A percentile compares a stretch with the other conserved stretches of the same genome.
Conservation (phyloP, 2,797 vertebrate genomes). For the Acanthornis magna region DNA sequence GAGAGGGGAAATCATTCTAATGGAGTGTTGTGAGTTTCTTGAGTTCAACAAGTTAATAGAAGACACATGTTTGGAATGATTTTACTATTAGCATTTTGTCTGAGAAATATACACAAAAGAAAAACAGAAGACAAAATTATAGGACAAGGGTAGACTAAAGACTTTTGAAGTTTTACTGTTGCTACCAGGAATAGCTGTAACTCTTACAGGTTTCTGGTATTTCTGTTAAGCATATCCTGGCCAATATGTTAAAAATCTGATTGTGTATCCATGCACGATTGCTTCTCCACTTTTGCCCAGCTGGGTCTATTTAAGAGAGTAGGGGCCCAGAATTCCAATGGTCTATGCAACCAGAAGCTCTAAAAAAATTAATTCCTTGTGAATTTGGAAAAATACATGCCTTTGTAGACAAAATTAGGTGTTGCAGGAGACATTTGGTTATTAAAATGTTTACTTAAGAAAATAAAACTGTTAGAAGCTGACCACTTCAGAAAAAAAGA, state of each 20-base stretch:
- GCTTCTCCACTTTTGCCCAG: neutral
- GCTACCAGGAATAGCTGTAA: conserved; percentile 54
- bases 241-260: conserved; percentile 14
- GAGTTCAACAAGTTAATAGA: conserved; percentile 51
- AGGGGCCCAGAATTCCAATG: neutral
- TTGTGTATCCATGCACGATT: neutral
- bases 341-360: neutral
- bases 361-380: neutral
- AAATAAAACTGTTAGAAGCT: neutral
- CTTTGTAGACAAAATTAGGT: neutral
- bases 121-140: conserved; percentile 21
- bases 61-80: conserved; percentile 44
- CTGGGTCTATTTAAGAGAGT: neutral
- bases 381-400: neutral
- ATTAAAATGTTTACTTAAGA: neutral
- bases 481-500: neutral
- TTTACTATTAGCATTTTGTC: conserved; percentile 16
- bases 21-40: conserved; percentile 28
- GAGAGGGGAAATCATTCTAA: conserved; percentile 42
- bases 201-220: conserved; percentile 28
- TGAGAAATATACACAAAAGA: conserved; percentile 27
- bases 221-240: conserved; percentile 30
- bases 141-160: neutral
- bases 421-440: neutral
- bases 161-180: conserved; percentile 30